Conservation (phyloP, 2,888 invertebrate genomes). For the Punctoribates punctum region DNA sequence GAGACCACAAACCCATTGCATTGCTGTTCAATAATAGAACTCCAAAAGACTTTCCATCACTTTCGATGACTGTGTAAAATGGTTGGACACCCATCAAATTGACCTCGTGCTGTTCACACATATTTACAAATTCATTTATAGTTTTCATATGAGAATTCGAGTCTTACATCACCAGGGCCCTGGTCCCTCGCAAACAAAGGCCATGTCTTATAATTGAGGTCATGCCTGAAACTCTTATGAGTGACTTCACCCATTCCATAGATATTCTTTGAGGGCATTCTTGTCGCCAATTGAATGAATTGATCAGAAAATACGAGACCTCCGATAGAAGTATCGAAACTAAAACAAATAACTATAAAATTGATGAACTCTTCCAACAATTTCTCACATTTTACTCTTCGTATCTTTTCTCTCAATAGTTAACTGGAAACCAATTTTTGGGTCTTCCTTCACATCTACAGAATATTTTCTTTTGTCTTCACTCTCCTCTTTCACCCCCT, state of each 20-base stretch:
- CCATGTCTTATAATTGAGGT: constrained; percentile 39
- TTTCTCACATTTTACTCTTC: constrained; percentile 25
- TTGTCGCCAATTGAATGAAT: constrained; percentile 55
- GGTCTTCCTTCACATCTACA: background rate
- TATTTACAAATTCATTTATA: background rate
- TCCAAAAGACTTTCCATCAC: constrained; percentile 64
- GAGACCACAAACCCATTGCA: constrained; percentile 62
- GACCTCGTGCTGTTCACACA: background rate
- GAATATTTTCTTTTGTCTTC: background rate
- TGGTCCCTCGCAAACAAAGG: constrained; percentile 55
- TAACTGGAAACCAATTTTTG: background rate
- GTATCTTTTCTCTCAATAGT: background rate
- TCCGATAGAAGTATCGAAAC: constrained; percentile 51
- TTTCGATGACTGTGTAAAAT: constrained; percentile 72
- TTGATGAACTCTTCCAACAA: background rate
- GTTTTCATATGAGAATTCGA: constrained; percentile 51
- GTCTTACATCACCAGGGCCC: constrained; percentile 74
- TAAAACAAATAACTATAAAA: background rate
- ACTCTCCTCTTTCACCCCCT: no score
- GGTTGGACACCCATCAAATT: constrained; percentile 78
- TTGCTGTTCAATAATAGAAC: constrained; percentile 78
- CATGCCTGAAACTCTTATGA: constrained; percentile 50
- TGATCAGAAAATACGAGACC: constrained; percentile 54
- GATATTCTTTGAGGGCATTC: constrained; percentile 53
- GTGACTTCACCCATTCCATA: constrained; percentile 53